Conservation (phyloP, 2,888 invertebrate genomes). For the Phaonia tiefii region DNA sequence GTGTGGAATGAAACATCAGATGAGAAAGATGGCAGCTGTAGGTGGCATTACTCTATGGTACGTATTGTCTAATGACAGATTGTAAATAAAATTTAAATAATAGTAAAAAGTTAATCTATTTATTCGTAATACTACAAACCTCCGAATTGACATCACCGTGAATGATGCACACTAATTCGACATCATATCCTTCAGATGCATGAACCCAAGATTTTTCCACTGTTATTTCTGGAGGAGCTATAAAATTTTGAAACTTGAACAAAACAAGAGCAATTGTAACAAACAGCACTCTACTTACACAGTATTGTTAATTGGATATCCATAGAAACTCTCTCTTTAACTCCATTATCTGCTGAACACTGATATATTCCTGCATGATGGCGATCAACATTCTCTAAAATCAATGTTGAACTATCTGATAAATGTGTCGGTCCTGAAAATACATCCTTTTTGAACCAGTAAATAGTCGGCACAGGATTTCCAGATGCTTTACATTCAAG, state of each 20-base stretch:
- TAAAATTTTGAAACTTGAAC: background rate
- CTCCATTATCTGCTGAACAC: slow-evolving; percentile 82
- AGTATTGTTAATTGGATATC: slow-evolving; percentile 82
- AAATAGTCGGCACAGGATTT: slow-evolving; percentile 87
- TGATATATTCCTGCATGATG: slow-evolving; percentile 82
- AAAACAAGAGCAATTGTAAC: slow-evolving; percentile 1
- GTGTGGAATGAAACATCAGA: too few relatives aligned
- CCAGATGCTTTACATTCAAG: slow-evolving; percentile 87
- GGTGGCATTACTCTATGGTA: too few relatives aligned
- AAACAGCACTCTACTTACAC: slow-evolving; percentile 79
- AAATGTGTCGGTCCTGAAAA: slow-evolving; percentile 80
- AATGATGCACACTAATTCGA: slow-evolving; percentile 84
- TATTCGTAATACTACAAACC: too few relatives aligned
- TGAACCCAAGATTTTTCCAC: slow-evolving; percentile 84
- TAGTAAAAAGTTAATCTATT: too few relatives aligned
- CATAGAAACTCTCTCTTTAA: slow-evolving; percentile 82
- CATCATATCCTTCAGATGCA: slow-evolving; percentile 84
- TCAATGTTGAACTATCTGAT: slow-evolving; percentile 81
- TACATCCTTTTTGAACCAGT: slow-evolving; percentile 84
- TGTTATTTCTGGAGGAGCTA: slow-evolving; percentile 85
- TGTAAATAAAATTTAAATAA: too few relatives aligned
- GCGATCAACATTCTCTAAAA: slow-evolving; percentile 82
- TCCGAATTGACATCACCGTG: slow-evolving; percentile 83
- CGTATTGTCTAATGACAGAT: too few relatives aligned
- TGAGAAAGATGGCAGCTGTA: too few relatives aligned